Conservation (phyloP, 2,797 vertebrate genomes). For the Cryptoblepharus egeriae region DNA sequence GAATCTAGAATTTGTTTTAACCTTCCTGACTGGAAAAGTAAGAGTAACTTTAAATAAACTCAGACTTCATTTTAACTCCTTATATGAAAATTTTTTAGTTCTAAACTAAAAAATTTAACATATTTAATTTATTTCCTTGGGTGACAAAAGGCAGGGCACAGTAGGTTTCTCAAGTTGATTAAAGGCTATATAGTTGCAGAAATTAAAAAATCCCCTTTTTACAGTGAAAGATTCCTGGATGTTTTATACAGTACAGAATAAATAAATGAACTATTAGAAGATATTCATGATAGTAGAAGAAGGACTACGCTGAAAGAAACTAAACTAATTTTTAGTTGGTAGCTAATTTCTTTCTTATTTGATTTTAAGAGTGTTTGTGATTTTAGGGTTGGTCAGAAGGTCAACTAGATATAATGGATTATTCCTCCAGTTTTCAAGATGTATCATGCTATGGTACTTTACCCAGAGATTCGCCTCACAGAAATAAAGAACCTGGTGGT, state of each 20-base stretch:
- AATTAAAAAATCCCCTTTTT: background rate
- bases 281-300: background rate
- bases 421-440: constrained; percentile 84
- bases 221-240: background rate
- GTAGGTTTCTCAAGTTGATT: background rate
- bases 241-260: background rate
- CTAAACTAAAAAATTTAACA: too few species aligned
- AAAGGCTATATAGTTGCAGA: background rate
- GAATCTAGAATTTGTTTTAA: constrained; percentile 4
- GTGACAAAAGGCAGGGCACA: background rate
- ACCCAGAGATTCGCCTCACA: constrained; percentile 85
- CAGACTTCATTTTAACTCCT: background rate
- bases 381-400: constrained; percentile 86
- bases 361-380: constrained; percentile 1
- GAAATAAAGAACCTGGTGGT: constrained; percentile 85
- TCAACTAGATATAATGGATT: constrained; percentile 82
- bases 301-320: background rate
- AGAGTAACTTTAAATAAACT: background rate
- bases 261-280: background rate
- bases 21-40: background rate
- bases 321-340: background rate
- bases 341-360: background rate
- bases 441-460: constrained; percentile 81
- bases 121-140: background rate
- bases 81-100: background rate